Conservation (phyloP, 2,888 invertebrate species). For the Caenorhabditis panamensis region DNA sequence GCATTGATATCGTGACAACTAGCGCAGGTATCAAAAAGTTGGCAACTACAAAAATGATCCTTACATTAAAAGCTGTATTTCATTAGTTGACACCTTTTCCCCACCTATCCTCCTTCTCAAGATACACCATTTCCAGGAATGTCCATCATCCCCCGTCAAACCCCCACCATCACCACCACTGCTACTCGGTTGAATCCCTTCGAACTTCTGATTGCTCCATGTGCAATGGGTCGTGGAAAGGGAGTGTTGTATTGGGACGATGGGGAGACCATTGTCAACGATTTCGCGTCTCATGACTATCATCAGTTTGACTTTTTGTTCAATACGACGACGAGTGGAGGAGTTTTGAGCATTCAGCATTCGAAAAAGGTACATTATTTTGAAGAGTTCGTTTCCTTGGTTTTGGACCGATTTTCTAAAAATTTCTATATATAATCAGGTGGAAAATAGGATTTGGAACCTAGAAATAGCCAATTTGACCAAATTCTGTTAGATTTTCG, state of each 20-base stretch:
- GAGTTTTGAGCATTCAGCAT: conserved; percentile 42
- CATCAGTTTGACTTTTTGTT: conserved; percentile 55
- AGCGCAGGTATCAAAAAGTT: no score
- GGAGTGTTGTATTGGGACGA: conserved; percentile 79
- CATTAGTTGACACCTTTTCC: no score
- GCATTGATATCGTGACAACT: no score
- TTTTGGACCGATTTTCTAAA: no score
- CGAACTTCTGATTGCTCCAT: conserved; percentile 85
- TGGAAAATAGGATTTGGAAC: neutral
- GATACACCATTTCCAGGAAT: conserved; percentile 82
- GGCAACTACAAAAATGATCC: no score
- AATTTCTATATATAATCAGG: no score
- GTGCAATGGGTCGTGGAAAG: conserved; percentile 39
- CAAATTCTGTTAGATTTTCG: no score
- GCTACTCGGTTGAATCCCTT: conserved; percentile 85
- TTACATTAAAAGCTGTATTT: no score
- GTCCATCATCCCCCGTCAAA: conserved; percentile 84
- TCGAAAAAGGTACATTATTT: conserved; percentile 24
- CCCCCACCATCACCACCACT: conserved; percentile 72
- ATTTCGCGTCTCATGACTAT: conserved; percentile 50
- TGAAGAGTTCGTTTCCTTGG: no score
- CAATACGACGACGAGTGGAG: conserved; percentile 43
- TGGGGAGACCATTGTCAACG: conserved; percentile 72
- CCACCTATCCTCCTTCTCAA: no score
- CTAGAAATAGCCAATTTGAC: neutral